phyloP scores from a whole-genome alignment of 2,797 vertebrate species.

The Oryzias sinensis region DNA sequence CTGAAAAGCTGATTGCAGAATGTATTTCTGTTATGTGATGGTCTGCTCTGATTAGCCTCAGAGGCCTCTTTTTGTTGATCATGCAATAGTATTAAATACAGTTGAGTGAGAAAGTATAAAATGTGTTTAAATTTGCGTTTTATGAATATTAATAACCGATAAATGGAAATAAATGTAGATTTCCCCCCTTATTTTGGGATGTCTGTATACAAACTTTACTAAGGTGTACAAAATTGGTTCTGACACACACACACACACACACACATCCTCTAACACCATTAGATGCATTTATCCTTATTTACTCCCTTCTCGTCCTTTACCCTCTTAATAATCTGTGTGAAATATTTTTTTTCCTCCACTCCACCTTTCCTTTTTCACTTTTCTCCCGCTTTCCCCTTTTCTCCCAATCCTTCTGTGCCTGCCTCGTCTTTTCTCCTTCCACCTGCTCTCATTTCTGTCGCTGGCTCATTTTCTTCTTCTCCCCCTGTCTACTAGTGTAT shows the following conservation, averaged over 20 bases:
- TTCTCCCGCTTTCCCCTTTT: slow-evolving; percentile 51
- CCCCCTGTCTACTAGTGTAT: slow-evolving; percentile 62
- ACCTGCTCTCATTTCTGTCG: slow-evolving; percentile 67
- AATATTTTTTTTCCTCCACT: slow-evolving; percentile 31
- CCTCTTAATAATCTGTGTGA: slow-evolving; percentile 57
- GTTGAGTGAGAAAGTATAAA: too few relatives aligned
- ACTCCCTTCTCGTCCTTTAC: slow-evolving; percentile 37
- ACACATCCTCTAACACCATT: slow-evolving; percentile 23
- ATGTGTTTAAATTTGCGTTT: too few relatives aligned
- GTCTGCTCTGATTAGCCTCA: too few relatives aligned
- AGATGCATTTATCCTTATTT: slow-evolving; percentile 70
- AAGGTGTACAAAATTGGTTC: background rate
- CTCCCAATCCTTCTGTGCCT: slow-evolving; percentile 44
- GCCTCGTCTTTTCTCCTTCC: slow-evolving; percentile 58
- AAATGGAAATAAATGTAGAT: too few relatives aligned
- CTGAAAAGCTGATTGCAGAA: too few relatives aligned
- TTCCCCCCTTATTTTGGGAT: background rate
- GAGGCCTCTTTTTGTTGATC: too few relatives aligned
- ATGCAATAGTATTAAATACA: too few relatives aligned
- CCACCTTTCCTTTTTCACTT: slow-evolving; percentile 58
- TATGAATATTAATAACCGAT: too few relatives aligned
- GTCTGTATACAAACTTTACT: background rate
- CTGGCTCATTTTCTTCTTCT: slow-evolving; percentile 55
- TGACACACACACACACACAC: slow-evolving; percentile 8
- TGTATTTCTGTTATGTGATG: too few relatives aligned